A percentile compares a stretch with the other conserved stretches of the same genome.
Evolutionary conservation across 2,113 vertebrate genomes (phyloP).

Genomic region (Hemiscyllium ocellatum): DNA sequence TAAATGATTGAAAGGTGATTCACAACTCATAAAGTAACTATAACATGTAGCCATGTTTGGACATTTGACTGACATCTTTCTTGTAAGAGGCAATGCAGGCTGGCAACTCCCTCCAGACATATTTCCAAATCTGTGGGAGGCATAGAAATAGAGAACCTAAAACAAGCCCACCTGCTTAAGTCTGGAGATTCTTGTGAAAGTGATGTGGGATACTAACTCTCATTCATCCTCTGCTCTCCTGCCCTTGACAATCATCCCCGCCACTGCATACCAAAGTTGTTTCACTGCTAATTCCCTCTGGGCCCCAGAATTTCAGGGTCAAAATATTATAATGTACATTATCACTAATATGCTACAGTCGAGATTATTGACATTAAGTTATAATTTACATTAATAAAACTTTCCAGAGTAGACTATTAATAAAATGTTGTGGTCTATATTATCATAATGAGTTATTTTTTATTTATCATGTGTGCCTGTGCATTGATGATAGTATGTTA

Average conservation of each 20-base stretch:
- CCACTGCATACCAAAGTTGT: neutral
- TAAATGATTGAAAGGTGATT: too few relatives aligned
- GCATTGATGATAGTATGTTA: neutral
- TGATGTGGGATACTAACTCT: neutral
- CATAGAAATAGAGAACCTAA: neutral
- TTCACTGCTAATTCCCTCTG: neutral
- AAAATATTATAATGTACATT: neutral
- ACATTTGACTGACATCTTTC: too few relatives aligned
- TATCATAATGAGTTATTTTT: neutral
- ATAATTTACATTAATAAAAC: neutral
- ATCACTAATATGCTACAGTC: neutral
- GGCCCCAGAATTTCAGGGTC: neutral
- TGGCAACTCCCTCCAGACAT: too few relatives aligned
- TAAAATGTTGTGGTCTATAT: neutral
- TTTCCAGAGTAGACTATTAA: neutral
- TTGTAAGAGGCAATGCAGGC: too few relatives aligned
- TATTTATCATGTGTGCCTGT: neutral
- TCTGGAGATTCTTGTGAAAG: neutral
- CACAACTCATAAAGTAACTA: too few relatives aligned
- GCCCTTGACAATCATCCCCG: too few relatives aligned
- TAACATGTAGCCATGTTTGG: too few relatives aligned
- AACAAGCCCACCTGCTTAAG: too few relatives aligned
- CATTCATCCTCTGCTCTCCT: neutral
- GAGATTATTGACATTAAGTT: neutral
- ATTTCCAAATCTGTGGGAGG: neutral